Conservation (phyloP, 2,888 invertebrate genomes). For the Onthophagus sagittarius region DNA sequence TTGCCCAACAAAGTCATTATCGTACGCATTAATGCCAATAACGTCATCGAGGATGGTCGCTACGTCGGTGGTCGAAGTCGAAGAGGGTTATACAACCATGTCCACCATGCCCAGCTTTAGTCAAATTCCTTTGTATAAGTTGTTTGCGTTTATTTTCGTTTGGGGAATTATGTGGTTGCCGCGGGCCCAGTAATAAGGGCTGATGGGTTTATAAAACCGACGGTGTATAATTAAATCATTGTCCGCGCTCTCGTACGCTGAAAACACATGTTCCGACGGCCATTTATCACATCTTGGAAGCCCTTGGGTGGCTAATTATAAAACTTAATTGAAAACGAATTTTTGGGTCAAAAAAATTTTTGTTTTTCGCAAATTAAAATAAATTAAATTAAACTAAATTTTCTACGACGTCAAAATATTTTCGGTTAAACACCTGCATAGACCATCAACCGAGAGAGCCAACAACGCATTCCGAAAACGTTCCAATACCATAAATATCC, state of each 20-base stretch:
- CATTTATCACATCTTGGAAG: not conserved
- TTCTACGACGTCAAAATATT: not conserved
- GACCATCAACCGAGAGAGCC: not conserved
- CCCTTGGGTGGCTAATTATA: not conserved
- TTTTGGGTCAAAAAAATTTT: not conserved
- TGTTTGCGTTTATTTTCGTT: not conserved
- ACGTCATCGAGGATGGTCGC: not conserved
- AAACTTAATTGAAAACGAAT: not conserved
- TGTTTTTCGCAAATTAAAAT: not conserved
- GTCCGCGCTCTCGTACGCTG: not conserved
- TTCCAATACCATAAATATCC: not conserved
- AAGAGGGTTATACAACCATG: not conserved
- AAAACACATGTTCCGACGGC: not conserved
- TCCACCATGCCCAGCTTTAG: not conserved
- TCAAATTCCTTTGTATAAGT: not conserved
- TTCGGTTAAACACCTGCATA: not conserved
- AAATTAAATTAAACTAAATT: not conserved
- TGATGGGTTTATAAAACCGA: constrained; percentile 7
- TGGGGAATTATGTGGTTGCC: not conserved
- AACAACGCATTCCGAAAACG: not conserved
- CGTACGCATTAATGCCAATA: constrained; percentile 9
- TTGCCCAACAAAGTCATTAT: constrained; percentile 10
- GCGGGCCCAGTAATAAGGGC: constrained; percentile 5
- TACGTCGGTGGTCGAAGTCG: constrained; percentile 5
- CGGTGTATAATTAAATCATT: not conserved